These are phyloP conservation scores for Polyommatus icarus DNA, from an alignment of 2,888 invertebrate species.

Conservation along the genomic window DNA sequence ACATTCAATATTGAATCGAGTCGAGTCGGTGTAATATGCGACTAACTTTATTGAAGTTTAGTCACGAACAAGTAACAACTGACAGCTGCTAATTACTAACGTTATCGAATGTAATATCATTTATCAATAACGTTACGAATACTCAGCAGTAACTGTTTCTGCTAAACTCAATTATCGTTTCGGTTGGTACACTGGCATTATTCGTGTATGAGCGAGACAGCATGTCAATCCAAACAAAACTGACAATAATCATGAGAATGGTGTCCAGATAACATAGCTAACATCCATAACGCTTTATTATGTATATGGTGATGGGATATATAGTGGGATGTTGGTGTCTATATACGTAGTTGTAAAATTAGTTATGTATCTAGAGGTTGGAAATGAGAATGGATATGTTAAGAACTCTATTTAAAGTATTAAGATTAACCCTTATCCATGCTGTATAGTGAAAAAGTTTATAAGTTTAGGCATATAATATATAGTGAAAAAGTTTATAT, in stretches of 20 bases:
- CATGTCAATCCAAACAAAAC: background rate
- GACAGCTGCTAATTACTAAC: no score
- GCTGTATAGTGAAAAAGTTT: background rate
- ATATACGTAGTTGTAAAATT: background rate
- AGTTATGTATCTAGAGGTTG: background rate
- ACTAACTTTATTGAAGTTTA: no score
- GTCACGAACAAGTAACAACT: no score
- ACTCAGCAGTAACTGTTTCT: no score
- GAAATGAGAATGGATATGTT: background rate
- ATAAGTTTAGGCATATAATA: no score
- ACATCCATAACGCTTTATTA: slow-evolving; percentile 30
- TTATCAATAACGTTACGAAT: no score
- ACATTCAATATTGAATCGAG: no score
- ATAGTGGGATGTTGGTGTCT: slow-evolving; percentile 17
- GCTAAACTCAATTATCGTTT: background rate
- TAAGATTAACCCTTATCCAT: background rate
- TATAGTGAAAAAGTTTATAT: no score
- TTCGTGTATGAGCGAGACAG: background rate
- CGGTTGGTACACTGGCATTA: background rate
- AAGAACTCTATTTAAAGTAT: background rate
- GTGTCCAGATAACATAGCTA: background rate
- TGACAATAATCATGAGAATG: background rate
- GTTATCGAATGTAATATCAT: no score
- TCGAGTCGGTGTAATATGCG: no score
- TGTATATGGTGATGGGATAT: slow-evolving; percentile 32